A percentile compares a stretch with the other conserved stretches of the same genome.
phyloP scores from a whole-genome alignment of 2,797 vertebrate species.

The Philypnodon macrostomus region DNA sequence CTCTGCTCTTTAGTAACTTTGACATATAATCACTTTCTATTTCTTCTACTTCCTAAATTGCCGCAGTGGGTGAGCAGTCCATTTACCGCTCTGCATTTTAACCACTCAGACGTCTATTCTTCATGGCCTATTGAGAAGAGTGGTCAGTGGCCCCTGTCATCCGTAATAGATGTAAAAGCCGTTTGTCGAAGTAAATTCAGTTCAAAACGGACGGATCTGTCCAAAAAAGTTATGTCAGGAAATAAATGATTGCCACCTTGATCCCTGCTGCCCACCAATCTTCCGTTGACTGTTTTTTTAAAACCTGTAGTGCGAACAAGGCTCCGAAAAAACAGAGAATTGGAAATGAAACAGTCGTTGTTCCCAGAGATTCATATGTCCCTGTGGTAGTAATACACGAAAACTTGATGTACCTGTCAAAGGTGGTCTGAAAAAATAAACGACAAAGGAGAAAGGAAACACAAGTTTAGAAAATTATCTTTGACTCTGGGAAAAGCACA shows the following conservation, averaged over 20 bases:
- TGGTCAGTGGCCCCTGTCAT: slow-evolving; percentile 25
- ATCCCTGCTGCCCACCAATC: slow-evolving; percentile 47
- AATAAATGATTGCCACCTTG: slow-evolving; percentile 51
- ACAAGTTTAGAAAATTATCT: slow-evolving; percentile 38
- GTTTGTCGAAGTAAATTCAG: slow-evolving; percentile 40
- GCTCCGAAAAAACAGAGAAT: slow-evolving; percentile 37
- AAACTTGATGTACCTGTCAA: slow-evolving; percentile 46
- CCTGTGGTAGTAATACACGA: slow-evolving; percentile 23
- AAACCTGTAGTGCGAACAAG: slow-evolving; percentile 11
- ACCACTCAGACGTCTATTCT: slow-evolving; percentile 11
- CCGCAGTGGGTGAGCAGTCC: slow-evolving; percentile 1
- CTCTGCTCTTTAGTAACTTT: background rate
- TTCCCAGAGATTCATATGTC: slow-evolving; percentile 35
- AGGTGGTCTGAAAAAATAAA: slow-evolving; percentile 27
- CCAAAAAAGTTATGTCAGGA: slow-evolving; percentile 27
- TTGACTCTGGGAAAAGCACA: slow-evolving; percentile 23
- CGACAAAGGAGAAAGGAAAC: slow-evolving; percentile 35
- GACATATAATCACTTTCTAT: background rate
- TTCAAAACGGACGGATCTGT: slow-evolving; percentile 21
- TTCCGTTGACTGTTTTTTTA: slow-evolving; percentile 19
- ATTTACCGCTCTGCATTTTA: slow-evolving; percentile 14
- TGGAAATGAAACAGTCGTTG: slow-evolving; percentile 45
- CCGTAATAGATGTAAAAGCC: slow-evolving; percentile 13
- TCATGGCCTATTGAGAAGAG: slow-evolving; percentile 22
- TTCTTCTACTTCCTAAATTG: slow-evolving; percentile 8